Base-by-base conservation (phyloP, 2,888 invertebrate genomes). In the Cantharis flavilabris region DNA sequence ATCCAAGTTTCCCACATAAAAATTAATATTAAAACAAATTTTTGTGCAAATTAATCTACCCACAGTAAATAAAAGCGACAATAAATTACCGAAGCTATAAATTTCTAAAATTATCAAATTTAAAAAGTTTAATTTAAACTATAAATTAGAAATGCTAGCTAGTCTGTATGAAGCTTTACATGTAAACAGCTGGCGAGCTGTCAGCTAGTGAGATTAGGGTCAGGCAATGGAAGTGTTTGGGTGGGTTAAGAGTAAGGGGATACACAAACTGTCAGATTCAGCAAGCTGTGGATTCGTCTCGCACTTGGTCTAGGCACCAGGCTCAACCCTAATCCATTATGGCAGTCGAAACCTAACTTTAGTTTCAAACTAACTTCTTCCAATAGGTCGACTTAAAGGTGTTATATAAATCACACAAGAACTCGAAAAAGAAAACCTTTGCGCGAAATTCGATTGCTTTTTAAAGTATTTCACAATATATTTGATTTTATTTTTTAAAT, bases 301-400 rank as follows among this genome's bases (percentile, higher is more conserved):
- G 84, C 85, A 85, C 85, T 85, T 83, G 83, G 84, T 82, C 82
- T 83, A 84, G 83, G 83, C 84, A 74, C 69, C 63, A 84, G 84
- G 86, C 86, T 86, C 86, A 86, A 86, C 87, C 87, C 87, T 86
- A 87, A 87, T 87, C 87, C 87, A 87, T 87, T 87, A 87, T 87
- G 87, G 87, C 86, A 86, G 86, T 84, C 83, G 84, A 84, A 83
- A 71, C 71, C 49, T 69, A 69, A 73, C 69, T 73, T 67, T 67
- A 67, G 65, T 67, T 67, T 67, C 65, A 23, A 67, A 67, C 65
- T 67, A 67, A 67, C 65, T 67, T 67, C 65, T 67, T 67, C 65
- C 65, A 67, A 67, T 67, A 67, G 65, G 23, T 67, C 65, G 65
- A 23, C 65, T 64, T 67, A 67, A 49, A 67, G 65, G 65, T 67